These are phyloP conservation scores for Peucedramus taeniatus DNA, from an alignment of 2,113 vertebrate genomes.

Conservation along the genomic window DNA sequence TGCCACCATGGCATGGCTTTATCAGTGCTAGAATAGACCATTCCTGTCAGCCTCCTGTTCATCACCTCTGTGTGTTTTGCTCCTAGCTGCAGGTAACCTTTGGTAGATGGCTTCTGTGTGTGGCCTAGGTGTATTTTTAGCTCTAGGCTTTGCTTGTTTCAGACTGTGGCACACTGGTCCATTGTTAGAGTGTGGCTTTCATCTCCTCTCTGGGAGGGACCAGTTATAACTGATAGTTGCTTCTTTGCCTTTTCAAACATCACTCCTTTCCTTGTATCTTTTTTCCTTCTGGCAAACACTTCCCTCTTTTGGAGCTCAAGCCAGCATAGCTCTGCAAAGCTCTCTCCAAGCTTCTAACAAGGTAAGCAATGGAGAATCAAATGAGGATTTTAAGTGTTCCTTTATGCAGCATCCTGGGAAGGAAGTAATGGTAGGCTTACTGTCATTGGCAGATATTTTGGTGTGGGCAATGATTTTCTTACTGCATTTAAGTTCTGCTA, in stretches of 20 bases:
- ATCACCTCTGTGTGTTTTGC: conserved; percentile 18
- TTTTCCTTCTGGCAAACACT: conserved; percentile 61
- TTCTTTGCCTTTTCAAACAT: conserved; percentile 61
- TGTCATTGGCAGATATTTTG: not conserved
- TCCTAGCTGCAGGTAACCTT: conserved; percentile 48
- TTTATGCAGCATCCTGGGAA: not conserved
- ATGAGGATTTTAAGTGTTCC: conserved; percentile 1
- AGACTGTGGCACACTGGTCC: conserved; percentile 28
- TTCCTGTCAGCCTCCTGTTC: conserved; percentile 2
- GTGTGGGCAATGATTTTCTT: not conserved
- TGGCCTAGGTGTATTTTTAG: conserved; percentile 54
- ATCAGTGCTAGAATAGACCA: not conserved
- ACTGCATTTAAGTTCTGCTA: not conserved
- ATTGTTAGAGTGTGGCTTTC: conserved; percentile 32
- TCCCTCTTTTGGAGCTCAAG: conserved; percentile 63
- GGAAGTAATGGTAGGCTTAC: not conserved
- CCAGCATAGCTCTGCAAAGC: conserved; percentile 62
- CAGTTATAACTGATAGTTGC: conserved; percentile 36
- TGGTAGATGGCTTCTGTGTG: conserved; percentile 55
- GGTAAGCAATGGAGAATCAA: conserved; percentile 53
- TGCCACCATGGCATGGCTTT: conserved; percentile 8
- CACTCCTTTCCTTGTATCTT: conserved; percentile 61
- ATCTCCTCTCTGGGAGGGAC: conserved; percentile 19
- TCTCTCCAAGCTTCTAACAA: conserved; percentile 53
- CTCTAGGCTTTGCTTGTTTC: conserved; percentile 46